Evolutionary conservation across 92 coral and sea anemone species (phyloP), one percentile per base, ranked within the genome.

Genomic region (Plumapathes pennacea): DNA sequence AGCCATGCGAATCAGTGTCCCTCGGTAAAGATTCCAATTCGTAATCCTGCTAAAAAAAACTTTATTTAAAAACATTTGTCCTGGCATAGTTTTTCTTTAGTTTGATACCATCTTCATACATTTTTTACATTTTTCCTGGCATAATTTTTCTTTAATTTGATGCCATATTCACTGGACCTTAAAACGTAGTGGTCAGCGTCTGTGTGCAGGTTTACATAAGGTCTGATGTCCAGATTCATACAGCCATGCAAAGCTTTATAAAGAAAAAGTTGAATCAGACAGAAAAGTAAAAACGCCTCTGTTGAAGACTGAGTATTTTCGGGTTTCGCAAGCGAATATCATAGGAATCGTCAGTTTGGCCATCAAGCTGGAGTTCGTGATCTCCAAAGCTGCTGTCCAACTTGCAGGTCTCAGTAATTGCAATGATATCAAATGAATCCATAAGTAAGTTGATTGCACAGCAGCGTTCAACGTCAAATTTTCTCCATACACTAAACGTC

Each of bases 361-460:
- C 39, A 7, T 51, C 49, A 3, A 62, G 60, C 26, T 30, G 13
- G 21, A 71, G 79, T 43, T 71, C 70, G 50, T n/a, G 29, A 48
- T 71, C 79, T 28, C 39, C 57, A 46, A 31, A 72, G 48, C 62
- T 54, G 42, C 54, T 25, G 62, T 60, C 71, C 14, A 72, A 47
- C 70, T 70, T 49, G n/a, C n/a, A n/a, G 5, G 70, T 71, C 70
- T 71, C 79, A 20, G 49, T 40, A 17, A 71, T 34, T 19, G 71
- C 71, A 29, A 40, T 28, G 51, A 62, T 34, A 72, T 72, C 46
- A 32, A 61, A 61, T 5, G 43, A 31, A 22, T 57, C 77, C 60
- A 45, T 32, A 22, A 70, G 65, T 12, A 70, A n/a, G n/a, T n/a
- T n/a, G n/a, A n/a, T n/a, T n/a, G n/a, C n/a, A n/a, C n/a, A n/a